Percentiles rank a stretch among this genome's conserved stretches.
Evolutionary conservation across 1,140 invertebrate genomes (phyloP).

Genomic region (Formica exsecta): DNA sequence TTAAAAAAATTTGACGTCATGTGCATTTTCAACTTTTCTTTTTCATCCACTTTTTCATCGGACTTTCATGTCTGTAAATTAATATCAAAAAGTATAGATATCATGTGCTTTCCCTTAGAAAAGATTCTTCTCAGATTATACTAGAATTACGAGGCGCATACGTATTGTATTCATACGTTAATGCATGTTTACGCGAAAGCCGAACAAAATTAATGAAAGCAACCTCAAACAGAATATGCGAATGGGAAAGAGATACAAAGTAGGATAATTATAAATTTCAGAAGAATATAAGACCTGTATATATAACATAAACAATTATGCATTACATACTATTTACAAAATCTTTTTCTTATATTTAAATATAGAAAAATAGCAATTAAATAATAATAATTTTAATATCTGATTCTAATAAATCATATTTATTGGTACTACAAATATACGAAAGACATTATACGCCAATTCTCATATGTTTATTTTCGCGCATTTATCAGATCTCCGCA

Average conservation of each 20-base stretch:
- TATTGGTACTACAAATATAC: neutral
- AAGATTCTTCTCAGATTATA: constrained; percentile 4
- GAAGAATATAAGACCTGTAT: neutral
- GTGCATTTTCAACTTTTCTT: neutral
- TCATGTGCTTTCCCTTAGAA: neutral
- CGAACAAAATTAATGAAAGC: constrained; percentile 61
- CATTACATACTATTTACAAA: neutral
- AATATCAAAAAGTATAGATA: neutral
- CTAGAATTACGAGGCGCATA: neutral
- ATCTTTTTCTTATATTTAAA: neutral
- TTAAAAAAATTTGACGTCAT: neutral
- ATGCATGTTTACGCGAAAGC: neutral
- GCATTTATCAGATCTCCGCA: neutral
- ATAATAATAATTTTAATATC: neutral
- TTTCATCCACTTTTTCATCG: neutral
- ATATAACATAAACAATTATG: neutral
- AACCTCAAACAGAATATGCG: constrained; percentile 13
- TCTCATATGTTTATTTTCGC: neutral
- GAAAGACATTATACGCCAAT: neutral
- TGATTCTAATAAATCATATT: neutral
- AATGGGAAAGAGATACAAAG: neutral
- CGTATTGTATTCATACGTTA: neutral
- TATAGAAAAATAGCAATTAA: constrained; percentile 3
- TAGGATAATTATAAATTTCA: constrained; percentile 32
- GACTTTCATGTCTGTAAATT: constrained; percentile 2